Evolutionary conservation across 2,797 vertebrate genomes (phyloP), one percentile per base, ranked within the genome.

Genomic region (Spheniscus humboldti): DNA sequence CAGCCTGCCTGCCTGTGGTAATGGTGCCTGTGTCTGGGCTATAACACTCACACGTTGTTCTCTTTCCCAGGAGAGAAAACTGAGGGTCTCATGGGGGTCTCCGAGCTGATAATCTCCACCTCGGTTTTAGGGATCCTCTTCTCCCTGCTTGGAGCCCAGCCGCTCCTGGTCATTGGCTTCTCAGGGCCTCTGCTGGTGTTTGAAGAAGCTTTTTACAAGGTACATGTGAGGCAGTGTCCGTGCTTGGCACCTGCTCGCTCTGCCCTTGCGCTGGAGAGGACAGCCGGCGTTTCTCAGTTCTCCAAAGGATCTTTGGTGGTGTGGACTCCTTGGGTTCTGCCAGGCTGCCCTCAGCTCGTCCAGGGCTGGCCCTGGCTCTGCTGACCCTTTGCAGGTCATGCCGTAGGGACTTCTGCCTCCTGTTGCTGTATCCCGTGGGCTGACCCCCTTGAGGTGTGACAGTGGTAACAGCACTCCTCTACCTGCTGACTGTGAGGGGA

Each of bases 151-250:
- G 99, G 98, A 48, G 99, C 99, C 78, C 99, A 99, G 95, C 99
- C 99, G 0, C 98, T 99, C 68, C 99, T 99, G 77, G 99, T 99
- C 93, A 99, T 99, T 13, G 99, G 99, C 82, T 99, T 99, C 97
- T 99, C 99, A 3, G 99, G 99, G 88, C 99, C 99, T 5, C 97
- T 99, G 85, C 98, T 99, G 74, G 99, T 99, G 94, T 99, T 99
- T 95, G 99, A 99, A 97, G 99, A 99, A 97, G 99, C 99, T 60
- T 99, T 98, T 97, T 99, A 99, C 97, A 99, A 99, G 99, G 99
- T 99, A 97, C 85, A 13, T 48, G 47, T 63, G 73, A 95, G 45
- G 41, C 79, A 77, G 57, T 50, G 43, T 90, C 43, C 17, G 1
- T 85, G 50, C 50, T 80, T 72, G 76, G 81, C 53, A 62, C 55